A percentile compares a stretch with the other conserved stretches of the same genome.
Conservation (phyloP, 2,797 vertebrate genomes). For the Iguana delicatissima region DNA sequence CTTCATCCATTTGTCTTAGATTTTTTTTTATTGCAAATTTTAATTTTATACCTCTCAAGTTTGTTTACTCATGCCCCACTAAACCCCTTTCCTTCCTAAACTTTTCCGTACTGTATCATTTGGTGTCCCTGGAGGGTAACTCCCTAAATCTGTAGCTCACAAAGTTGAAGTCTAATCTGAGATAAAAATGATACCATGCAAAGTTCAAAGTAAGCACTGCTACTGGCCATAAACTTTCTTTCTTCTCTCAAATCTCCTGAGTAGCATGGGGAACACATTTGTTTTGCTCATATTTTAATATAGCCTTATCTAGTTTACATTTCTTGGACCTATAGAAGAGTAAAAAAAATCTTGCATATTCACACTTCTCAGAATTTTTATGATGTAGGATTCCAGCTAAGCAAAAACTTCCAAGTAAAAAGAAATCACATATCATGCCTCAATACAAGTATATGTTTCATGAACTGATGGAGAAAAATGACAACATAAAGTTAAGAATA, state of each 20-base stretch:
- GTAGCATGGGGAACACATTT: neutral
- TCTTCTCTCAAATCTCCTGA: neutral
- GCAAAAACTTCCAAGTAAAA: neutral
- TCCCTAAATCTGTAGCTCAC: no score
- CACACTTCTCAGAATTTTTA: neutral
- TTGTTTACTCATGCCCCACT: neutral
- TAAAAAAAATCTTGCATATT: neutral
- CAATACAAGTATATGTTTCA: neutral
- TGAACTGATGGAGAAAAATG: neutral
- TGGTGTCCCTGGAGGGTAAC: neutral
- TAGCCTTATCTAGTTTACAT: no score
- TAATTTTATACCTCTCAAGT: neutral
- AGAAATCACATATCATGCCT: no score
- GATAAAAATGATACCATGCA: neutral
- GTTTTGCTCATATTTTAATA: no score
- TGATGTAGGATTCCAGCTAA: neutral
- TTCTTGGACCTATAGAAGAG: no score
- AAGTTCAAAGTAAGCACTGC: neutral
- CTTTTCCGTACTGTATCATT: neutral
- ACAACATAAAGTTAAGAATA: neutral
- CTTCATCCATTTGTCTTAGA: neutral
- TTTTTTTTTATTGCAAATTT: neutral
- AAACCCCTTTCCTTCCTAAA: neutral
- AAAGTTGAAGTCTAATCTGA: no score
- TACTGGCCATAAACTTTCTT: neutral